phyloP scores from a whole-genome alignment of 1,140 invertebrate genomes.

The Drosophila mauritiana region DNA sequence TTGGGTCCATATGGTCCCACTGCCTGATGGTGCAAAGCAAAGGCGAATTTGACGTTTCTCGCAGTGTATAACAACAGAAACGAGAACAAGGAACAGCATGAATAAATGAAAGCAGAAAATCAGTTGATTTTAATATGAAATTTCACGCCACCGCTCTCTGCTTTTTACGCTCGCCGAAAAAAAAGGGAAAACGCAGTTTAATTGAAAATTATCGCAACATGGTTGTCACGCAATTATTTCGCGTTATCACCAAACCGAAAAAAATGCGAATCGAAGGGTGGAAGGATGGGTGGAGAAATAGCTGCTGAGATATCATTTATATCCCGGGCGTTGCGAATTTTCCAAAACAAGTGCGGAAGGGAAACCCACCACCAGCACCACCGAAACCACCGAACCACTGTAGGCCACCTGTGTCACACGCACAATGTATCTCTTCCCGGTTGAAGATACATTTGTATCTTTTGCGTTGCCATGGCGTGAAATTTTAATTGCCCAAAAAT shows the following conservation, averaged over 20 bases:
- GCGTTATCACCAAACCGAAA: conserved; percentile 71
- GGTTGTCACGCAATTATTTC: conserved; percentile 84
- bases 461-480: conserved; percentile 68
- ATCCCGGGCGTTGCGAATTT: conserved; percentile 65
- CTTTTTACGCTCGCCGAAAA: conserved; percentile 18
- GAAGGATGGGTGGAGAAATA: neutral
- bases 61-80: conserved; percentile 49
- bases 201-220: conserved; percentile 84
- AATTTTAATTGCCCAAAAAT: conserved; percentile 76
- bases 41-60: conserved; percentile 1
- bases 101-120: conserved; percentile 83
- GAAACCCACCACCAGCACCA: conserved; percentile 32
- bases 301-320: conserved; percentile 62
- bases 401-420: conserved; percentile 43
- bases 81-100: conserved; percentile 60
- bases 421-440: conserved; percentile 4
- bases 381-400: conserved; percentile 7
- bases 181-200: conserved; percentile 75
- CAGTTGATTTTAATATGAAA: conserved; percentile 83
- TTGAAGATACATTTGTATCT: conserved; percentile 63
- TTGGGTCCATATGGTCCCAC: no score
- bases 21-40: no score
- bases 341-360: conserved; percentile 64
- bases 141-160: conserved; percentile 63
- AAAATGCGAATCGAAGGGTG: conserved; percentile 7